Evolutionary conservation across 2,113 vertebrate species (phyloP), one percentile per base, ranked within the genome.

Genomic region (Cavia aperea): DNA sequence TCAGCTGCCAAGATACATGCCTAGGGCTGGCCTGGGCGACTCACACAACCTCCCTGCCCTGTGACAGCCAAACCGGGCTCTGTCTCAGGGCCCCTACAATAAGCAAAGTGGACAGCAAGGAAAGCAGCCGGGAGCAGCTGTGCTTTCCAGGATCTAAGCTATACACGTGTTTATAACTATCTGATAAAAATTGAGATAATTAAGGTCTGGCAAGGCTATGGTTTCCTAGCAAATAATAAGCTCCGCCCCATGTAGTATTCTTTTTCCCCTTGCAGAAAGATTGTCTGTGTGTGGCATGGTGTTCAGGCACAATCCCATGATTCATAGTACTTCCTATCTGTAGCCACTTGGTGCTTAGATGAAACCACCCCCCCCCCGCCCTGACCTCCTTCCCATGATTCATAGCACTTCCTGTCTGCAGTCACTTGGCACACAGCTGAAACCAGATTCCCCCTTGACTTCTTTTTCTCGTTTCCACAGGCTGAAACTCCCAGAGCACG

Each of bases 41-140:
- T 0, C 0, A 0, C 11, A 15, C 36, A 12, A 3, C 13, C 56
- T 54, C 14, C 51, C 33, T 78, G 49, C 39, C 39, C 43, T 0
- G 1, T 16, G 3, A 77, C 0, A n/a, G 46, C 62, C n/a, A n/a
- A 23, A 46, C 1, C 1, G 33, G 90, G 33, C 51, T 39, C 19
- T 0, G 3, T 54, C 36, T 79, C 19, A 3, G 26, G 66, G 62
- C 0, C 19, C 51, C 36, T 39, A 18, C 19, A 1, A 11, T 16
- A 6, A 79, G n/a, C 26, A 49, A 11, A 26, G 24, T 7, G 19
- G 87, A n/a, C 26, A 46, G 39, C 23, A 23, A 4, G 21, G 6
- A 36, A 36, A 54, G 31, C n/a, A 4, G 31, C 65, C 10, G 19
- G 14, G 78, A 82, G 56, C 23, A n/a, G n/a, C 4, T 0, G 0